Evolutionary conservation across 2,113 vertebrate species (phyloP), one percentile per base, ranked within the genome.

Genomic region (Cyrtonyx montezumae): DNA sequence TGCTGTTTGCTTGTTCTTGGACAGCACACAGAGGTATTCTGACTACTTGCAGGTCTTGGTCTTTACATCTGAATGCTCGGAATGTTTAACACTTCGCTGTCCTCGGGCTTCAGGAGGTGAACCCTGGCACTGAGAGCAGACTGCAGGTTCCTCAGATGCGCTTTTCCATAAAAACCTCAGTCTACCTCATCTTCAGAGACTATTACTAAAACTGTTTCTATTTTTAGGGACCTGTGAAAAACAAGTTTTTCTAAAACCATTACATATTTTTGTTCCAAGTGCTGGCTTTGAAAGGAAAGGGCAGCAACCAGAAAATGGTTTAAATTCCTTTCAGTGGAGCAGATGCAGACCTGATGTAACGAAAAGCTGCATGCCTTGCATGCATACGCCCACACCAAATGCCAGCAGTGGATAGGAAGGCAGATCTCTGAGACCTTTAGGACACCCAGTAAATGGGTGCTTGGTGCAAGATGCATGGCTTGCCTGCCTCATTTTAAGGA

Each of bases 171-270:
- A 75, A 92, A 83, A 43, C 65, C 46, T 48, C 76, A 65, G 71
- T 83, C 79, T 84, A 53, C 65, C 46, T 55, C 56, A 23, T 85
- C 71, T 77, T 71, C 86, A 79, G 79, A 69, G 49, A 51, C 65
- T 91, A 26, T 90, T 63, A n/a, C 49, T 92, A 45, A 69, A 84
- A 61, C 26, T 45, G 53, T 91, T 94, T 70, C 91, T 73, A 71
- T 86, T 91, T 92, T 91, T 94, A 94, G 87, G 30, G 14, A 81
- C 66, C 34, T 95, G 68, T 58, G 23, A 70, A 76, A 85, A 79
- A 56, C n/a, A 58, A 62, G 53, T 71, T 91, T 84, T 92, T 92
- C 75, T 91, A 69, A 92, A 85, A 69, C n/a, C 14, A 7, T 90
- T 83, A 42, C 68, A 28, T 84, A 53, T 92, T 81, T 83, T 88